phyloP scores from a whole-genome alignment of 1,140 invertebrate genomes.

The Trialeurodes vaporariorum region DNA sequence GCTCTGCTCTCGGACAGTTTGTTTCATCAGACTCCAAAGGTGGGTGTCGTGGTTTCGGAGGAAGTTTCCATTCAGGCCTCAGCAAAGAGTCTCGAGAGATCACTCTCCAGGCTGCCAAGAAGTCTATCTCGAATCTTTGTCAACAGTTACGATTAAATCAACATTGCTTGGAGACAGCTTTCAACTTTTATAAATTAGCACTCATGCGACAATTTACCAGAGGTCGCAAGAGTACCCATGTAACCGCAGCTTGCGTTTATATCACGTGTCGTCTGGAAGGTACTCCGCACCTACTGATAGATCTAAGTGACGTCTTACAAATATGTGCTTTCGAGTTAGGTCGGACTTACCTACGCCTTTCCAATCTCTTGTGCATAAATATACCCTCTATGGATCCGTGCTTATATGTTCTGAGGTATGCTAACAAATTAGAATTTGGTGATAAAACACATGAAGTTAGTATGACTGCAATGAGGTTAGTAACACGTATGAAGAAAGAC shows the following conservation, averaged over 20 bases:
- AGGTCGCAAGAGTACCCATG: slow-evolving; percentile 79
- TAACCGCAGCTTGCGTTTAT: slow-evolving; percentile 95
- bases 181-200: slow-evolving; percentile 96
- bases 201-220: slow-evolving; percentile 75
- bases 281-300: slow-evolving; percentile 88
- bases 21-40: slow-evolving; percentile 79
- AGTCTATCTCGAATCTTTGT: slow-evolving; percentile 63
- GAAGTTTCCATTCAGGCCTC: slow-evolving; percentile 65
- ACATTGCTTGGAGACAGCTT: slow-evolving; percentile 83
- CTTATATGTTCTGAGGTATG: slow-evolving; percentile 86
- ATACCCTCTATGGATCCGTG: slow-evolving; percentile 92
- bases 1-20: slow-evolving; percentile 82
- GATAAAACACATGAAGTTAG: slow-evolving; percentile 86
- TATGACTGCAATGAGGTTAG: slow-evolving; percentile 85
- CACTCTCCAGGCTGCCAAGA: slow-evolving; percentile 75
- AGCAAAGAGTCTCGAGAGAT: slow-evolving; percentile 81
- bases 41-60: slow-evolving; percentile 60
- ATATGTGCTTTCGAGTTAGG: slow-evolving; percentile 94
- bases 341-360: slow-evolving; percentile 78
- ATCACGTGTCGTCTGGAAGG: slow-evolving; percentile 90
- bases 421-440: slow-evolving; percentile 85
- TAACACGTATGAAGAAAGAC: slow-evolving; percentile 95
- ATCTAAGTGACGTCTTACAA: slow-evolving; percentile 93
- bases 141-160: slow-evolving; percentile 69
- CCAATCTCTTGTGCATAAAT: slow-evolving; percentile 80